A percentile compares a stretch with the other conserved stretches of the same genome.
phyloP scores from a whole-genome alignment of 2,797 vertebrate genomes.

The Melanotaenia maccullochi region DNA sequence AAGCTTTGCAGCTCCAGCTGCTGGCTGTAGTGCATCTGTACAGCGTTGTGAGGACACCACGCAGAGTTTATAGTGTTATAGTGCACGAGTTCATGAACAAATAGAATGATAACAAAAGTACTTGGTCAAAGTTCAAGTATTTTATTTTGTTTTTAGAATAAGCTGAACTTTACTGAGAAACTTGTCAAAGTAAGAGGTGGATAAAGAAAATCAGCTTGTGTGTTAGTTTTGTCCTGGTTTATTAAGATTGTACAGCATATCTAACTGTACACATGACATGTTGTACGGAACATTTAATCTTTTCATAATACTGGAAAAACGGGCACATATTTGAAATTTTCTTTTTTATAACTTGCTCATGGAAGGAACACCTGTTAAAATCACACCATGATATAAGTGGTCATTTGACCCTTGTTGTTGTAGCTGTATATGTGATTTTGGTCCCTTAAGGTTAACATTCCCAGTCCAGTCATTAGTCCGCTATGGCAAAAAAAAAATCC shows the following conservation, averaged over 20 bases:
- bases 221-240: background rate
- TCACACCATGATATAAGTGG: slow-evolving; percentile 2
- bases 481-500: slow-evolving; percentile 1
- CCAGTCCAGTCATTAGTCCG: slow-evolving; percentile 32
- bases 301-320: background rate
- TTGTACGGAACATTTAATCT: background rate
- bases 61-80: slow-evolving; percentile 10
- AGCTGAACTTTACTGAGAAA: background rate
- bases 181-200: background rate
- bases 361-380: background rate
- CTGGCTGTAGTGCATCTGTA: slow-evolving; percentile 10
- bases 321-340: no score
- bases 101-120: background rate
- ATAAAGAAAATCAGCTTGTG: background rate
- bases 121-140: background rate
- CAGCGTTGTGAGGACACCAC: slow-evolving; percentile 2
- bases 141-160: slow-evolving; percentile 16
- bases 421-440: slow-evolving; percentile 39
- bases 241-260: background rate
- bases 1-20: slow-evolving; percentile 15
- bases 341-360: no score
- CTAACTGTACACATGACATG: background rate
- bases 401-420: slow-evolving; percentile 25
- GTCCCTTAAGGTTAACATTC: slow-evolving; percentile 46
- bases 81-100: slow-evolving; percentile 15